Evolutionary conservation across 2,888 invertebrate genomes (phyloP), one percentile per base, ranked within the genome.

Genomic region (Luperina testacea): DNA sequence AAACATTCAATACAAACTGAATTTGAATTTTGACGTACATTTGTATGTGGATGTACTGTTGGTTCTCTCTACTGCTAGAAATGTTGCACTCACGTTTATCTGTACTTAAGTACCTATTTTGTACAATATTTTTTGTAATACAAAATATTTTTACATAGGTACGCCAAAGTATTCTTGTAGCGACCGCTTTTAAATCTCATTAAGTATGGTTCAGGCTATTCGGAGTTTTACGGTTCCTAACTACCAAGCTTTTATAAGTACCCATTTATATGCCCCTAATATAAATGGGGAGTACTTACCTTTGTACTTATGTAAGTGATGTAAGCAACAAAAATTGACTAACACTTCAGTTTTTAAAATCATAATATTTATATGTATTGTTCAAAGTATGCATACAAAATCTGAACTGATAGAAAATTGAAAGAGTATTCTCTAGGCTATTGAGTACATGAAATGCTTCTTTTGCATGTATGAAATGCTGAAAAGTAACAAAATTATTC

Each of bases 1-100:
- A 94, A 94, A 92, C 92, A 90, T 91, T 89, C 83, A 90, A 93
- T 92, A 92, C 91, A 91, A 93, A 93, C 91, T 91, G 89, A 87
- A 91, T 94, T 93, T 93, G 91, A 91, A 92, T 92, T 92, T 90
- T 91, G 91, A 90, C 89, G 87, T 86, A 87, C 80, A 74, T 77
- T 74, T 84, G 88, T 83, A 59, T 71, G 71, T 72, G 67, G 27
- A 51, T 71, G 20, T 71, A 67, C 65, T 32, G 70, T 32, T 83
- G 71, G 80, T 83, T n/a, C 70, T 80, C 77, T 63, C 65, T 74
- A 57, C 17, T 65, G 70, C 65, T 75, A 57, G 73, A 78, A 84
- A 78, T 84, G 72, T 85, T 83, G 79, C 77, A 86, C 82, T 74
- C 81, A 72, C 42, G 20, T 13, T 27, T 5, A 1, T 42, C 20